A percentile compares a stretch with the other conserved stretches of the same genome.
Conservation (phyloP, 2,888 invertebrate genomes). For the Leptodirus hochenwartii region DNA sequence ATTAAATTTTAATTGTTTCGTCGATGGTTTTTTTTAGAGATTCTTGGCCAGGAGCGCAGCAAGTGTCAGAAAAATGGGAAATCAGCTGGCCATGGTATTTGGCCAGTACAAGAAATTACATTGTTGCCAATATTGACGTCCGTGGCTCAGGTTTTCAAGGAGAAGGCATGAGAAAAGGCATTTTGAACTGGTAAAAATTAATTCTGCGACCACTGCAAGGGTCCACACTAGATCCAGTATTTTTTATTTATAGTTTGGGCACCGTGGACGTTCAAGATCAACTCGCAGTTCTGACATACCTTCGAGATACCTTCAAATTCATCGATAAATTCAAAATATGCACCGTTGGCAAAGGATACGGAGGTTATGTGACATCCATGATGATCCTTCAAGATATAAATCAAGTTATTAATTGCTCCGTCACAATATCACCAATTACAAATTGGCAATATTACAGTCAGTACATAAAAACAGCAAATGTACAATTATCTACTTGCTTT, state of each 20-base stretch:
- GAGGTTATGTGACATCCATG: slow-evolving; percentile 70
- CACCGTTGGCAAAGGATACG: slow-evolving; percentile 78
- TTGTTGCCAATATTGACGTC: slow-evolving; percentile 79
- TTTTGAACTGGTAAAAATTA: slow-evolving; percentile 38
- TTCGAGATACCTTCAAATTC: slow-evolving; percentile 62
- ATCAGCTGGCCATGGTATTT: slow-evolving; percentile 76
- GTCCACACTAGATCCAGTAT: neutral
- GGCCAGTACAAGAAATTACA: slow-evolving; percentile 61
- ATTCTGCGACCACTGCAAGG: too few relatives aligned
- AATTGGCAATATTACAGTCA: slow-evolving; percentile 64
- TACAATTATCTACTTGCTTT: slow-evolving; percentile 5
- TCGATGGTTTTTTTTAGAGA: slow-evolving; percentile 39
- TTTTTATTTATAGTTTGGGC: slow-evolving; percentile 31
- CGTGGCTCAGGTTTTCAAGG: slow-evolving; percentile 76
- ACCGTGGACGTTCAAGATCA: slow-evolving; percentile 46
- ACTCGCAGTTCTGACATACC: slow-evolving; percentile 40
- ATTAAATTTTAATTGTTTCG: too few relatives aligned
- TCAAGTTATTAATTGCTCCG: slow-evolving; percentile 66
- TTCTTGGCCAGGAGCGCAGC: slow-evolving; percentile 66
- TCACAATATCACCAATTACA: slow-evolving; percentile 73
- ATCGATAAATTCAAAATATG: slow-evolving; percentile 67
- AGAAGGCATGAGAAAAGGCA: slow-evolving; percentile 49
- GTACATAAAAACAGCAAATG: slow-evolving; percentile 1
- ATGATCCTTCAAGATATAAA: slow-evolving; percentile 59
- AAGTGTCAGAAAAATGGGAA: slow-evolving; percentile 64